Evolutionary conservation across 2,113 vertebrate genomes (phyloP), one percentile per base, ranked within the genome.

Genomic region (Calidris pugnax): DNA sequence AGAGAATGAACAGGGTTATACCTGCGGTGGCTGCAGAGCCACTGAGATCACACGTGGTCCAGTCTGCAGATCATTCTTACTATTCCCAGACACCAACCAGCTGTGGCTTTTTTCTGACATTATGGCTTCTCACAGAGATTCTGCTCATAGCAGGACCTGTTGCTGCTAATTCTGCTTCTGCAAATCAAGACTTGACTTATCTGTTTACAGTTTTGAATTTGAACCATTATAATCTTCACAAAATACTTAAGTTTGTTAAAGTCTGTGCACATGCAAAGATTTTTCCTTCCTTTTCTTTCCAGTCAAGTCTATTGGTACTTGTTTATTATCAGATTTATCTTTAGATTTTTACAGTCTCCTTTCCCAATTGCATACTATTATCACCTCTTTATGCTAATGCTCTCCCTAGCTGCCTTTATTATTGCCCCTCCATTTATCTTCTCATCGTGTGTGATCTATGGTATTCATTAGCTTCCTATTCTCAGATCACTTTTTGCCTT

Each of bases 301-400:
- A 48, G 26, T 55, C 0, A 2, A 85, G 55, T 86, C 9, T 86
- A 92, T 81, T 39, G 63, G 62, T 92, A 83, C 47, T 96, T 96
- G 85, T 96, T 97, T 97, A 57, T 90, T 57, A 89, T 91, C 85
- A 93, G 82, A 96, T 97, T 94, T 93, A 93, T 95, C 85, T 91
- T 95, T 30, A n/a, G 5, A 68, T 84, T 95, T 96, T 97, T 94
- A 85, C 16, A 33, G 56, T 78, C 83, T 96, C 43, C 47, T 87
- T 95, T 95, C 87, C 71, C 85, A 88, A 13, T 81, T 90, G 91
- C 72, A 81, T 81, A 35, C 66, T 86, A 85, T 95, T 97, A 95
- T 96, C 95, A 94, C 95, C 91, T 95, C 93, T 94, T 96, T 95
- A 96, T 96, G 95, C 64, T 95, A 97, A 97, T 93, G 37, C 32